Evolutionary conservation across 2,888 invertebrate species (phyloP), one percentile per base, ranked within the genome.

Genomic region (Drosophila tanythrix): DNA sequence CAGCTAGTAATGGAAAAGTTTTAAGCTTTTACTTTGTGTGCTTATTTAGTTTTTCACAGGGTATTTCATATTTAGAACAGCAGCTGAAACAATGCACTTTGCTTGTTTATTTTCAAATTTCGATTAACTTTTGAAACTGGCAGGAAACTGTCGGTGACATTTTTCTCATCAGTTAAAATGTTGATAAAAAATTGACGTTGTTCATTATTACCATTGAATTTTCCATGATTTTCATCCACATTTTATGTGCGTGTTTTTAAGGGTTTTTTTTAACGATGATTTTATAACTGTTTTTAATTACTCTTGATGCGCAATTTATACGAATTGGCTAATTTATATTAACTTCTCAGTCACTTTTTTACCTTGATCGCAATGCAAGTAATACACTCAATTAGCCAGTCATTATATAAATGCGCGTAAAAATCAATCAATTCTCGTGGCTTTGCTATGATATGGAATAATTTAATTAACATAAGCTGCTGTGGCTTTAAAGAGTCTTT

Each of bases 141-240:
- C 31, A 59, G 56, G 59, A 76, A 74, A 75, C 85, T 87, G 82
- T 76, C 76, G 80, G 69, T 83, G 87, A 88, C 90, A 84, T 59
- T 74, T 79, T 78, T 73, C 56, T 75, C 89, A 90, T 90, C 89
- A 87, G 74, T 87, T 87, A 81, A 57, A 76, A 82, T 74, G 58
- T 27, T 35, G 40, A 71, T 58, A 55, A 46, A 66, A 73, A 66
- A 66, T 38, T 55, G 35, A 52, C 68, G 50, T 64, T 60, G 55
- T 52, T 51, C 27, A 38, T 58, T 63, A 69, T 61, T 10, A 56
- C 36, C 53, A 56, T 43, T 43, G 56, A 31, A 64, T 60, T 65
- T 59, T 33, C 60, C 27, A 27, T 63, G 43, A 46, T 7, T 29
- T 7, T 29, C 40, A 25, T 27, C 8, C n/a, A 11, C 31, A 43